These are phyloP conservation scores for Diceros bicornis DNA, from an alignment of 2,797 vertebrate genomes.

Conservation along the genomic window DNA sequence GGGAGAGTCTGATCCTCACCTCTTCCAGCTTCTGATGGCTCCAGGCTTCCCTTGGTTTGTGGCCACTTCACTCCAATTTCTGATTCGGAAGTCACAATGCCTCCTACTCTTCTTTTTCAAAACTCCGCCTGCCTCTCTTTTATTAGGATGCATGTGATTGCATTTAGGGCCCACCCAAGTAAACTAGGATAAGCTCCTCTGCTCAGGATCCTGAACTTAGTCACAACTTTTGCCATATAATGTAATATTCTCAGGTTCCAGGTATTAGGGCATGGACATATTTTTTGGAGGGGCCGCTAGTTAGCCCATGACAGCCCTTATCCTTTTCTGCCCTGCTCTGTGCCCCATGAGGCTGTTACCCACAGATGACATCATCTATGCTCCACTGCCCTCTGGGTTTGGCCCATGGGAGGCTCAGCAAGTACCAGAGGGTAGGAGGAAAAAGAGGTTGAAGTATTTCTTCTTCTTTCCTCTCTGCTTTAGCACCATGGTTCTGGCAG, in stretches of 20 bases:
- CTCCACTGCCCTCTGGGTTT: neutral
- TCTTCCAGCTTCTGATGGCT: neutral
- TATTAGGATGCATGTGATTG: neutral
- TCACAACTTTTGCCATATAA: neutral
- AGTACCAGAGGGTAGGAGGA: neutral
- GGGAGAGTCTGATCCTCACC: neutral
- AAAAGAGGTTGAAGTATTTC: neutral
- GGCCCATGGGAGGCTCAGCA: neutral
- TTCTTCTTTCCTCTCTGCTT: neutral
- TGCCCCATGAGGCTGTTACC: neutral
- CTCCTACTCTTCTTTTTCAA: neutral
- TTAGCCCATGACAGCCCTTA: neutral
- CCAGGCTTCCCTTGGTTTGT: slow-evolving; percentile 3
- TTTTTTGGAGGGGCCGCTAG: neutral
- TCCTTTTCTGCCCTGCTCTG: neutral
- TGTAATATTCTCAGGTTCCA: neutral
- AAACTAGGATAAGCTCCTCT: neutral
- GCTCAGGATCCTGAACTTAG: neutral
- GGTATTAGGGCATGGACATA: neutral
- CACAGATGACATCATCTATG: neutral
- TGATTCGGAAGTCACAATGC: neutral
- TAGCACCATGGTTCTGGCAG: neutral
- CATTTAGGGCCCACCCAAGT: neutral
- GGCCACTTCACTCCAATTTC: neutral
- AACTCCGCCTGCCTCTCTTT: neutral